Base-by-base conservation (phyloP, 2,888 invertebrate species). In the Conchocele bisecta region DNA sequence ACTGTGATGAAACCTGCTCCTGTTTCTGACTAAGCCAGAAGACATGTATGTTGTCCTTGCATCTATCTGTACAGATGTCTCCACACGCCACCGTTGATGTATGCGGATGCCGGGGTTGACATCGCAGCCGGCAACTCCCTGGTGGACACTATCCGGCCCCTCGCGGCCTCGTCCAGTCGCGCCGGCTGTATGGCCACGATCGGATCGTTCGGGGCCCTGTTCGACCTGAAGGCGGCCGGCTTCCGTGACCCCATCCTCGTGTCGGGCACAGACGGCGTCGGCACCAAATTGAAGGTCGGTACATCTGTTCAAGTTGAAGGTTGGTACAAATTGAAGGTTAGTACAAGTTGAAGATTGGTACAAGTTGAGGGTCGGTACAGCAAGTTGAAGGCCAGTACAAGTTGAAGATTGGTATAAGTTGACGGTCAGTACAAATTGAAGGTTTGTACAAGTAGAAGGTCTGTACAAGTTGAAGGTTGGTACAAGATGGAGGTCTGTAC, bases 251-350 rank as follows among this genome's bases (percentile, higher is more conserved):
- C 98, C 0, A 93, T 98, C 22, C 92, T 99, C 1, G 97, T 98
- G 17, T 96, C 98, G 74, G 97, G 97, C 0, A 97, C 98, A 0
- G 98, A 98, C 88, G 99, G 99, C 0, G 98, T 99, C 42, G 98
- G 99, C 1, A 97, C 98, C 5, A 99, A 99, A 92, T 93, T 99
- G 1, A 97, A 97, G 93, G 96, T 97, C 71, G 46, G 57, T 22
- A 26, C 15, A 41, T n/a, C 0, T n/a, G n/a, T n/a, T n/a, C n/a
- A n/a, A n/a, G n/a, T n/a, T n/a, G n/a, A n/a, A n/a, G n/a, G n/a
- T n/a, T n/a, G n/a, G n/a, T n/a, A n/a, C n/a, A n/a, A n/a, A n/a
- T n/a, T n/a, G n/a, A n/a, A n/a, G n/a, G n/a, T n/a, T n/a, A n/a
- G n/a, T n/a, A n/a, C n/a, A n/a, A n/a, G n/a, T n/a, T n/a, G n/a